Percentiles rank a stretch among this genome's conserved stretches.
Evolutionary conservation across 2,797 vertebrate genomes (phyloP).

Genomic region (Pogoniulus pusillus): DNA sequence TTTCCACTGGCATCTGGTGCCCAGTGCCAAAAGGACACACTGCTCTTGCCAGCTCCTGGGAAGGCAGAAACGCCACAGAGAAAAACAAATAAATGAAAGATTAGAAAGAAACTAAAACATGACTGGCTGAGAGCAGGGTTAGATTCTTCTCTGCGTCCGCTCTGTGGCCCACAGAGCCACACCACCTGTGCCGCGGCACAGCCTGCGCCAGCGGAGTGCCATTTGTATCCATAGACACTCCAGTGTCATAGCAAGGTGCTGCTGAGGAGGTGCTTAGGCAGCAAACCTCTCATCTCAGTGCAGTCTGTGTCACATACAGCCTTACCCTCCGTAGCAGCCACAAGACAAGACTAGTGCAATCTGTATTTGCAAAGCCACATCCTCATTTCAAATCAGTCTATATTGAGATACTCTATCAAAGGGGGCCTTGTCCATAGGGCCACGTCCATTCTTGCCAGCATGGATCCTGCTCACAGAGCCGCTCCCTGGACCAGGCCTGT

Average conservation of each 20-base stretch:
- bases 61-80: slow-evolving; percentile 40
- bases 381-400: slow-evolving; percentile 27
- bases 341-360: not conserved
- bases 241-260: slow-evolving; percentile 10
- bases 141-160: not conserved
- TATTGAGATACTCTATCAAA: slow-evolving; percentile 4
- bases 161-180: not conserved
- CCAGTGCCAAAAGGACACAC: slow-evolving; percentile 20
- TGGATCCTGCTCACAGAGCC: not conserved
- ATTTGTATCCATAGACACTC: not conserved
- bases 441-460: not conserved
- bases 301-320: not conserved
- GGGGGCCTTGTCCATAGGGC: not conserved
- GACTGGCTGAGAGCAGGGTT: slow-evolving; percentile 24
- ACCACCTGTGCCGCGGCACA: not conserved
- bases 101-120: slow-evolving; percentile 27
- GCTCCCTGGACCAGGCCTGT: not conserved
- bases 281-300: not conserved
- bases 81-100: slow-evolving; percentile 32
- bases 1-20: slow-evolving; percentile 38
- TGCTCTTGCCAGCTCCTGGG: slow-evolving; percentile 54
- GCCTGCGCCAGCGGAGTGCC: not conserved
- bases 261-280: not conserved
- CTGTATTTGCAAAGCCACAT: slow-evolving; percentile 1
- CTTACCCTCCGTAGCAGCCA: slow-evolving; percentile 4